Base-by-base conservation (phyloP, 2,888 invertebrate genomes). In the Sesamia inferens region DNA sequence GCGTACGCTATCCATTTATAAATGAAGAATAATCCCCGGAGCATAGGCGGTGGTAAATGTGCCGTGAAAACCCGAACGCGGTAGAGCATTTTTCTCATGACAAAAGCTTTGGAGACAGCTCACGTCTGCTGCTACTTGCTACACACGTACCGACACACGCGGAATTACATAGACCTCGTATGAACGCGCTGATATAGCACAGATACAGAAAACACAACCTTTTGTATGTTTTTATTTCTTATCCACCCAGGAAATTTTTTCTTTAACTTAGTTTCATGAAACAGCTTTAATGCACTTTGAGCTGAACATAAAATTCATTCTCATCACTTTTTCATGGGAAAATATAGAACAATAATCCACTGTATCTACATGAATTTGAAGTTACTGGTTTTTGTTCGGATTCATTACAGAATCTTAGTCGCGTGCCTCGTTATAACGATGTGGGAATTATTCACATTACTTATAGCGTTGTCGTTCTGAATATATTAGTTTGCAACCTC, bases 11-110 rank as follows among this genome's bases (percentile, higher is more conserved):
- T 93, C 93, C 94, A 94, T 94, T 94, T 94, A 94, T 93, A 94
- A 93, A 94, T 92, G 92, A 90, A 90, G 92, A 92, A 93, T 94
- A 94, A 94, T 93, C 92, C 92, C 88, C 79, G 87, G 89, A 89
- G 92, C 90, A 93, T 92, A 92, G 93, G 90, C 90, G 87, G 90
- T 87, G 91, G 91, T 90, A 93, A 95, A 95, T 94, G 95, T 94
- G 93, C 88, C 93, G 94, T 94, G 93, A 94, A 94, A 93, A 92
- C 93, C 93, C 91, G 87, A 92, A 91, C 92, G 92, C 91, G 91
- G 86, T 88, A 89, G 87, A 91, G 90, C 93, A 93, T 95, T 94
- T 94, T 94, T 93, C 94, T 92, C 91, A 89, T 89, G 90, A 94
- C 94, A 93, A 94, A 93, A 92, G 94, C 92, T 91, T 92, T 90